Conservation (phyloP, 2,113 vertebrate genomes). For the Tenebrosternarchus preto region DNA sequence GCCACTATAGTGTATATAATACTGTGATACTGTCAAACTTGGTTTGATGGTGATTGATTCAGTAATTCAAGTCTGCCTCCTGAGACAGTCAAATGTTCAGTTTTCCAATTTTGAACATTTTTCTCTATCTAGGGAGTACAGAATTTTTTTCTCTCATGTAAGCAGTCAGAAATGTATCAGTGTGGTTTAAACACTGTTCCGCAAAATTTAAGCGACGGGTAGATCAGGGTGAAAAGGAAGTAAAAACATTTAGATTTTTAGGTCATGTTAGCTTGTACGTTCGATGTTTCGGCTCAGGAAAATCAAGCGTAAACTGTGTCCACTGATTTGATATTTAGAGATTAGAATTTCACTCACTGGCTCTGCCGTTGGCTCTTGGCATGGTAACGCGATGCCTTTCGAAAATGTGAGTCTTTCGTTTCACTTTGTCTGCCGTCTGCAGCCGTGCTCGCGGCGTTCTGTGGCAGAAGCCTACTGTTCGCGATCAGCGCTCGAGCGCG, state of each 20-base stretch:
- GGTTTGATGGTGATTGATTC: too few species aligned
- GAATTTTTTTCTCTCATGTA: not conserved
- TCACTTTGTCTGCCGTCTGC: conserved; percentile 11
- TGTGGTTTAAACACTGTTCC: not conserved
- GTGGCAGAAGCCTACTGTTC: conserved; percentile 35
- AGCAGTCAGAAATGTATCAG: too few species aligned
- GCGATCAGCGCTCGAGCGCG: not conserved
- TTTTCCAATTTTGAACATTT: not conserved
- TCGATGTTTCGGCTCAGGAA: not conserved
- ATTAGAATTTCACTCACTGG: not conserved
- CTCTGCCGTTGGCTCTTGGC: not conserved
- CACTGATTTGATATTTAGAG: not conserved
- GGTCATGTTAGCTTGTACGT: too few species aligned
- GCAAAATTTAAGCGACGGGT: not conserved
- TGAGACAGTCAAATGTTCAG: not conserved
- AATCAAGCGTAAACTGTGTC: not conserved
- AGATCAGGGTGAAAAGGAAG: not conserved
- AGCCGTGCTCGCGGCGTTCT: not conserved
- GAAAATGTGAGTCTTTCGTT: conserved; percentile 16
- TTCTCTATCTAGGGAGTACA: not conserved
- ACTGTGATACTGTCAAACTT: too few species aligned
- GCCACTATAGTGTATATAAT: too few species aligned
- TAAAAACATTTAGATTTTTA: not conserved
- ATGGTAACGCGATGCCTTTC: not conserved
- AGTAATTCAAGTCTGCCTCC: not conserved